A percentile compares a stretch with the other conserved stretches of the same genome.
Evolutionary conservation across 2,797 vertebrate genomes (phyloP).

Genomic region (Remorina albescens): DNA sequence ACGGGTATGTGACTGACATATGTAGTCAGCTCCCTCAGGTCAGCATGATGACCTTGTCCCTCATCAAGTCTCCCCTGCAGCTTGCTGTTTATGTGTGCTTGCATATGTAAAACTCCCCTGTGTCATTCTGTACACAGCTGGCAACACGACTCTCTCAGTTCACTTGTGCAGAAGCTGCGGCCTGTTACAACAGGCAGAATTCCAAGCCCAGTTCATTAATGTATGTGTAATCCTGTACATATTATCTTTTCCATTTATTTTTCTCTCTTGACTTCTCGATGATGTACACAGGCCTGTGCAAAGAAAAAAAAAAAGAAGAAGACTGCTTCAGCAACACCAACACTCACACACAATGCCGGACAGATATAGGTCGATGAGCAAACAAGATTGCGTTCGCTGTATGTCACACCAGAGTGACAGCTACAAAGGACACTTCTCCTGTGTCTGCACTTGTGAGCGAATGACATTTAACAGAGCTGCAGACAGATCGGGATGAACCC

Average conservation of each 20-base stretch:
- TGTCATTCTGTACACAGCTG: conserved; percentile 30
- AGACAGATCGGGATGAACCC: conserved; percentile 51
- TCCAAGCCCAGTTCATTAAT: background rate
- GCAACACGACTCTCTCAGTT: conserved; percentile 37
- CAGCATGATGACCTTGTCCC: conserved; percentile 50
- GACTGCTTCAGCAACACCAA: conserved; percentile 17
- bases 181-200: conserved; percentile 37
- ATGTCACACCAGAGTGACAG: conserved; percentile 76
- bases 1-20: conserved; percentile 62
- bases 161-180: no score
- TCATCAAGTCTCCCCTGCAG: conserved; percentile 54
- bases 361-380: conserved; percentile 60
- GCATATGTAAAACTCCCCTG: conserved; percentile 43
- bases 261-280: conserved; percentile 24
- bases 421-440: conserved; percentile 70
- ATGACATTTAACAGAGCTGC: conserved; percentile 77
- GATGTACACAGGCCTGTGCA: background rate
- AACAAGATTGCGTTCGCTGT: conserved; percentile 68
- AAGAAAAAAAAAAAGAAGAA: conserved; percentile 11
- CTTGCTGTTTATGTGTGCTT: conserved; percentile 28
- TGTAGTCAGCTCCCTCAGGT: conserved; percentile 61
- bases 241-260: conserved; percentile 24
- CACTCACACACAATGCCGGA: conserved; percentile 11
- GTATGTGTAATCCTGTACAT: background rate
- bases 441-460: conserved; percentile 49